Evolutionary conservation across 2,888 invertebrate species (phyloP), one percentile per base, ranked within the genome.

Genomic region (Amphipoea oculea): DNA sequence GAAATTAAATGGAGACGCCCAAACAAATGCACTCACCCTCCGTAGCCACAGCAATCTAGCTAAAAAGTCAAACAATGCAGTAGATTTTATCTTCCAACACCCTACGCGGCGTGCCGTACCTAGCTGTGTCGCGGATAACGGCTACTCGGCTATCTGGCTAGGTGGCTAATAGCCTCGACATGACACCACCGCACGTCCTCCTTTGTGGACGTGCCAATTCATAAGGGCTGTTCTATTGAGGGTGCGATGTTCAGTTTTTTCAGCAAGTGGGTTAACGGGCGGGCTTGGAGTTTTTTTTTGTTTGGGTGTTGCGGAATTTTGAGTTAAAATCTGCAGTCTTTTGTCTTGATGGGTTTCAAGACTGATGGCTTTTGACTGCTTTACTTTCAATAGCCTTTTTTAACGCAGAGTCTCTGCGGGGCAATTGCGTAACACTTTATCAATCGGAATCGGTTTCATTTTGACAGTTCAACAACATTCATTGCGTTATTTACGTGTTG

Each of bases 201-300:
- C 83, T 89, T 89, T 88, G 89, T 89, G 62, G 62, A 67, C 81
- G 84, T 76, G 88, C 89, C 88, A 89, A 86, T 75, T 83, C 79
- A 57, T 73, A 86, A 89, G 89, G 84, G 81, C 70, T 75, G 69
- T 78, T 48, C 48, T 76, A 76, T 77, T 67, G 65, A 88, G 86
- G 86, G 86, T 86, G 77, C n/a, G 48, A 75, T 78, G 86, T 67
- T 82, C 83, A 78, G 77, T 86, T 89, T 83, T 87, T 85, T 68
- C 66, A 89, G 86, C 73, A 77, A 89, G 79, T 85, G 74, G 74
- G 87, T 87, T 86, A 87, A 83, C 62, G 42, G 57, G 14, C 14
- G 42, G 12, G 40, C 36, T 72, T 60, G 9, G 7, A 2, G 6
- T 63, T 67, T 73, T 84, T 72, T 54, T 66, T 40, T 71, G 3